Conservation (phyloP, 2,888 invertebrate species). For the Agriopis marginaria region DNA sequence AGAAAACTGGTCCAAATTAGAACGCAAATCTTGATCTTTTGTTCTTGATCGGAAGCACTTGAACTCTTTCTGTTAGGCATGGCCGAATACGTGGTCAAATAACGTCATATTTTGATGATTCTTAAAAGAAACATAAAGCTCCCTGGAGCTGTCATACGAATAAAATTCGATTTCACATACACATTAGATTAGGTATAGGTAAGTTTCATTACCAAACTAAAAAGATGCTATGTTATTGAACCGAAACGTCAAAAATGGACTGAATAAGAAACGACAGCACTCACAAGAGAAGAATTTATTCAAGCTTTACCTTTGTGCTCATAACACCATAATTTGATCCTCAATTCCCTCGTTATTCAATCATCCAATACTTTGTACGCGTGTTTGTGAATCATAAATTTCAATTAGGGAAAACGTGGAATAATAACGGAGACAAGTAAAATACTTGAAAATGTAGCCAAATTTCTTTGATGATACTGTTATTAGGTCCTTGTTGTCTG, state of each 20-base stretch:
- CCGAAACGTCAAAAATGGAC: not conserved
- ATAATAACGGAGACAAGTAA: slow-evolving; percentile 42
- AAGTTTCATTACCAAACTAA: too few species aligned
- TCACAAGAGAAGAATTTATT: slow-evolving; percentile 16
- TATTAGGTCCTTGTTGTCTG: slow-evolving; percentile 41
- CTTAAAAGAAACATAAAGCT: too few species aligned
- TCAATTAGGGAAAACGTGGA: slow-evolving; percentile 45
- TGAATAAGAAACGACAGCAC: slow-evolving; percentile 3
- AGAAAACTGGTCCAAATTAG: too few species aligned
- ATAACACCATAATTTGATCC: slow-evolving; percentile 35
- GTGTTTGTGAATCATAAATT: slow-evolving; percentile 47
- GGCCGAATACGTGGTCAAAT: too few species aligned
- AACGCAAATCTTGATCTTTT: too few species aligned
- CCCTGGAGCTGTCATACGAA: too few species aligned
- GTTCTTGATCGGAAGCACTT: too few species aligned
- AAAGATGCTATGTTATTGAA: not conserved
- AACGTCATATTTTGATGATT: too few species aligned
- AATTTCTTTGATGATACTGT: slow-evolving; percentile 48
- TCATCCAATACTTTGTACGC: slow-evolving; percentile 40
- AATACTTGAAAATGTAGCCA: slow-evolving; percentile 42
- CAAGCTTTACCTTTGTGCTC: slow-evolving; percentile 29
- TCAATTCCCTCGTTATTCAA: slow-evolving; percentile 43
- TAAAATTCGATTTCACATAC: too few species aligned
- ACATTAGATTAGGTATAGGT: too few species aligned
- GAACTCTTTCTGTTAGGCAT: too few species aligned